Conservation (phyloP, 2,888 invertebrate genomes). For the Patella depressa region DNA sequence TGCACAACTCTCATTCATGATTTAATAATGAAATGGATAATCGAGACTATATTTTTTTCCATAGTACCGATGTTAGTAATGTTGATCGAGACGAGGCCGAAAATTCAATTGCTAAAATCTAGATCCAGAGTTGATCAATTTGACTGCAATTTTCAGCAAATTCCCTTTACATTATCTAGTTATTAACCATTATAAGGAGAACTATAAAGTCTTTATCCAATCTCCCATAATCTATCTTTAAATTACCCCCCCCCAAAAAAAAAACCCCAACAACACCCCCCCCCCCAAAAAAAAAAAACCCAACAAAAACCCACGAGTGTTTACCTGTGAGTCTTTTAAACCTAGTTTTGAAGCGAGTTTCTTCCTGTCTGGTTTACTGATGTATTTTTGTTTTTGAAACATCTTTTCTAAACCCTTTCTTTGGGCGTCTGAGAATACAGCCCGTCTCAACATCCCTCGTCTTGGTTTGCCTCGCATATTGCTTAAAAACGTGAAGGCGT, state of each 20-base stretch:
- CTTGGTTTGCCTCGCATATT: conserved; percentile 79
- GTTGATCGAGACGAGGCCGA: no score
- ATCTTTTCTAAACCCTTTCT: conserved; percentile 94
- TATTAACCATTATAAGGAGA: no score
- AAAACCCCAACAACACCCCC: accelerated
- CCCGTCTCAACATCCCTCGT: conserved; percentile 95
- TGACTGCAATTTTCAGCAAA: no score
- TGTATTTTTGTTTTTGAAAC: conserved; percentile 97
- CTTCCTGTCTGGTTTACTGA: conserved; percentile 97
- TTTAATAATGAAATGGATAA: no score
- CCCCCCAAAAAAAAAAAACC: neutral
- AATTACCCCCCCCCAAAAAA: neutral
- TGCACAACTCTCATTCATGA: no score
- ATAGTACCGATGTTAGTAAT: no score
- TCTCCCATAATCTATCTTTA: conserved; percentile 2
- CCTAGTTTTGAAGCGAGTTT: conserved; percentile 96
- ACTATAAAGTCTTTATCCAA: no score
- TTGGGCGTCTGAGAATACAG: conserved; percentile 96
- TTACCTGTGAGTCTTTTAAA: conserved; percentile 96
- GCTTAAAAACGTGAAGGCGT: conserved; percentile 66
- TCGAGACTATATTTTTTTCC: no score
- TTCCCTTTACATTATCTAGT: no score
- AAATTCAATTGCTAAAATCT: no score
- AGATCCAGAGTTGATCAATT: no score
- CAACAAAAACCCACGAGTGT: conserved; percentile 40